phyloP scores from a whole-genome alignment of 2,797 vertebrate genomes.

The Odontamblyopus rebecca region DNA sequence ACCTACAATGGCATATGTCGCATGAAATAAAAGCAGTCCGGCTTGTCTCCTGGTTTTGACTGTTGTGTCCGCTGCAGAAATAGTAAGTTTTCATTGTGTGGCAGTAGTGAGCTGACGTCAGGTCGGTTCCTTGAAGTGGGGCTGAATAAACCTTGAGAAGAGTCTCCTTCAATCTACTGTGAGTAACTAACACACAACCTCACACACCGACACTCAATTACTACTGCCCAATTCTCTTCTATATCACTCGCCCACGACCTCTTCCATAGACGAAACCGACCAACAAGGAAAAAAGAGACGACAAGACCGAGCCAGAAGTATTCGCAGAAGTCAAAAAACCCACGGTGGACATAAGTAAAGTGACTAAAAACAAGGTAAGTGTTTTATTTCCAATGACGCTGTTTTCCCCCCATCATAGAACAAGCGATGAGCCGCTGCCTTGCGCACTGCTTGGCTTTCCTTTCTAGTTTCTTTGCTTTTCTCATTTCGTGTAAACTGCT shows the following conservation, averaged over 20 bases:
- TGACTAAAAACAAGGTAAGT: conserved; percentile 81
- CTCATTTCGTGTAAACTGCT: conserved; percentile 50
- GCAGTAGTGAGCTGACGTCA: conserved; percentile 91
- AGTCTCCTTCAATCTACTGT: conserved; percentile 92
- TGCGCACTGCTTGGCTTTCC: conserved; percentile 59
- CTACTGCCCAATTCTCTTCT: conserved; percentile 87
- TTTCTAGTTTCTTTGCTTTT: conserved; percentile 69
- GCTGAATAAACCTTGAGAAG: conserved; percentile 95
- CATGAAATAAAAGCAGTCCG: conserved; percentile 60
- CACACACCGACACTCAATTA: conserved; percentile 84
- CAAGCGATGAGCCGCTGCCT: conserved; percentile 68
- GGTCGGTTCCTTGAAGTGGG: conserved; percentile 94
- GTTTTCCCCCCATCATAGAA: conserved; percentile 63
- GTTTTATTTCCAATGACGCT: conserved; percentile 68
- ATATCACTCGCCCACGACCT: conserved; percentile 85
- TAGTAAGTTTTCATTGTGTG: conserved; percentile 88
- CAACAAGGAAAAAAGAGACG: conserved; percentile 69
- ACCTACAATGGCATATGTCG: conserved; percentile 41
- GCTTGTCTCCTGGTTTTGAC: conserved; percentile 45
- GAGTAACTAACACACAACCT: conserved; percentile 86
- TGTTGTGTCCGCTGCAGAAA: conserved; percentile 73
- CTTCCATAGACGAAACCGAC: conserved; percentile 78
- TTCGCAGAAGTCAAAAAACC: conserved; percentile 62
- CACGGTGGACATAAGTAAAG: conserved; percentile 79
- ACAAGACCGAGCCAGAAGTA: conserved; percentile 68